A percentile compares a stretch with the other conserved stretches of the same genome.
phyloP scores from a whole-genome alignment of 2,113 vertebrate species.

The rat (Rattus norvegicus) region GRCr8 NC_086019.1:179687501-179688000 shows the following conservation, averaged over 20 bases:
- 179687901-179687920: neutral
- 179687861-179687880: neutral
- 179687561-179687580: conserved; percentile 3
- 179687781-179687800: neutral
- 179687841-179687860: conserved; percentile 15
- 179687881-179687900: neutral
- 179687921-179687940: neutral
- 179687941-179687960: neutral
- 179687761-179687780: conserved; percentile 2
- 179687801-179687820: conserved; percentile 29
- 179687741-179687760: neutral
- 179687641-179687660: neutral
- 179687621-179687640: neutral
- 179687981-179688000: neutral
- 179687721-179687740: neutral
- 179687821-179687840: conserved; percentile 12
- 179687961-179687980: neutral
- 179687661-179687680: neutral
- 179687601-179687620: conserved; percentile 11
- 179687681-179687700: neutral
- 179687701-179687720: neutral
- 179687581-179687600: neutral
- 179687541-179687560: conserved; percentile 15
- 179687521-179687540: conserved; percentile 9
- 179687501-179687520: conserved; percentile 5